These are phyloP conservation scores for Oreochromis mossambicus DNA, from an alignment of 2,797 vertebrate genomes.

Conservation along the genomic window DNA sequence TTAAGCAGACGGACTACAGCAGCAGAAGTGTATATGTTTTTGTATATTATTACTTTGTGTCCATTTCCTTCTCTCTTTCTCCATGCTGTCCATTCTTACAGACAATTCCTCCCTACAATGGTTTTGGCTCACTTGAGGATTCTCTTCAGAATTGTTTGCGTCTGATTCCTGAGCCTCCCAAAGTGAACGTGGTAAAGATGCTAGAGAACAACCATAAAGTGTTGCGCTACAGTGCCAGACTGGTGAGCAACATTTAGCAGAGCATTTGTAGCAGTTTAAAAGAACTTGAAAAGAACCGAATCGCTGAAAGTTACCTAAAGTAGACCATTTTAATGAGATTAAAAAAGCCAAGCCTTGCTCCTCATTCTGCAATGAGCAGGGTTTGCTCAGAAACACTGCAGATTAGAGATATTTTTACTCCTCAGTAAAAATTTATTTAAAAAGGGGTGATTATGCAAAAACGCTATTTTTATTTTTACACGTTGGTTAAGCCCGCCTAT, in stretches of 20 bases:
- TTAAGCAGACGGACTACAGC: background rate
- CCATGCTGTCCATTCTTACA: conserved; percentile 32
- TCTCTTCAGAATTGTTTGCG: conserved; percentile 89
- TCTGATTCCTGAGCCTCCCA: conserved; percentile 83
- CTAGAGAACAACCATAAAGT: conserved; percentile 83
- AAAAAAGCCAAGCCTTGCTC: background rate
- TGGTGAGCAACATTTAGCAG: conserved; percentile 76
- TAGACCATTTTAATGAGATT: background rate
- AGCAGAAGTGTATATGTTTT: background rate
- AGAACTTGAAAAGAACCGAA: background rate
- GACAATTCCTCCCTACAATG: conserved; percentile 89
- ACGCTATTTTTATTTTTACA: background rate
- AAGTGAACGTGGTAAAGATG: conserved; percentile 82
- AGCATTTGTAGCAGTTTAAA: background rate
- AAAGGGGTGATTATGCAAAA: background rate
- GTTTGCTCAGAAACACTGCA: background rate
- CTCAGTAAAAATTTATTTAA: background rate
- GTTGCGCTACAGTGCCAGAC: conserved; percentile 78
- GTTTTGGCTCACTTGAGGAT: conserved; percentile 88
- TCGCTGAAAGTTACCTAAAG: background rate
- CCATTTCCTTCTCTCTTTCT: background rate
- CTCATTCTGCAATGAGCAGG: background rate
- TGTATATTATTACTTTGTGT: background rate
- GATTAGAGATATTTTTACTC: background rate
- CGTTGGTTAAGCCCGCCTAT: background rate